phyloP scores from a whole-genome alignment of 2,113 vertebrate species.

The Serilophus lunatus region DNA sequence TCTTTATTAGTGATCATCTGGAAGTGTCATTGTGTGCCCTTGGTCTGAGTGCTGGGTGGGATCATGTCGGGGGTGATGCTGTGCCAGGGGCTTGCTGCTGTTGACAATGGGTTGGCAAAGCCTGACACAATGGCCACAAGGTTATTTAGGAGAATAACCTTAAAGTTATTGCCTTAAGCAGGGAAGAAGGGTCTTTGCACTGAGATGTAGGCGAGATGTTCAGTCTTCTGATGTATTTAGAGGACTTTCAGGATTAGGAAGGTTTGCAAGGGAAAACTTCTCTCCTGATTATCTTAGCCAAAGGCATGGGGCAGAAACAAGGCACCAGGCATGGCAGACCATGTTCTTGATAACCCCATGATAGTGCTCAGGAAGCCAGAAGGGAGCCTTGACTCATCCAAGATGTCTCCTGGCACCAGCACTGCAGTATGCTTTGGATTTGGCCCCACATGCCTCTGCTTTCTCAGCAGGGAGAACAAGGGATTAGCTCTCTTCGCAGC shows the following conservation, averaged over 20 bases:
- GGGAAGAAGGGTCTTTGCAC: neutral
- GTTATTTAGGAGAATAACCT: neutral
- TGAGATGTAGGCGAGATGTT: neutral
- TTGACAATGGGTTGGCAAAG: neutral
- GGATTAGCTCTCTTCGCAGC: neutral
- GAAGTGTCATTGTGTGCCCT: neutral
- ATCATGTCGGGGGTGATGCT: neutral
- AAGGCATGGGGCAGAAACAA: neutral
- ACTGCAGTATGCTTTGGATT: neutral
- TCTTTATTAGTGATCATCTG: neutral
- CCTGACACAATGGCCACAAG: neutral
- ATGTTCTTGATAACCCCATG: neutral
- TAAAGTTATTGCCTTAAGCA: neutral
- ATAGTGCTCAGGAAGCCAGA: neutral
- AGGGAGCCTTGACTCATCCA: neutral
- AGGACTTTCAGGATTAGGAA: neutral
- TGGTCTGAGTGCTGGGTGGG: neutral
- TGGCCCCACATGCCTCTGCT: neutral
- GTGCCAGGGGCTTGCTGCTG: neutral
- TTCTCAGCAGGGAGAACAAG: neutral
- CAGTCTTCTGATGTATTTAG: neutral
- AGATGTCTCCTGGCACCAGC: neutral
- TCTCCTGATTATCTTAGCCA: neutral
- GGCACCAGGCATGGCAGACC: neutral
- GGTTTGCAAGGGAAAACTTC: neutral